These are phyloP conservation scores for Drosophila paulistorum DNA, from an alignment of 1,140 invertebrate genomes.

Conservation along the genomic window DNA sequence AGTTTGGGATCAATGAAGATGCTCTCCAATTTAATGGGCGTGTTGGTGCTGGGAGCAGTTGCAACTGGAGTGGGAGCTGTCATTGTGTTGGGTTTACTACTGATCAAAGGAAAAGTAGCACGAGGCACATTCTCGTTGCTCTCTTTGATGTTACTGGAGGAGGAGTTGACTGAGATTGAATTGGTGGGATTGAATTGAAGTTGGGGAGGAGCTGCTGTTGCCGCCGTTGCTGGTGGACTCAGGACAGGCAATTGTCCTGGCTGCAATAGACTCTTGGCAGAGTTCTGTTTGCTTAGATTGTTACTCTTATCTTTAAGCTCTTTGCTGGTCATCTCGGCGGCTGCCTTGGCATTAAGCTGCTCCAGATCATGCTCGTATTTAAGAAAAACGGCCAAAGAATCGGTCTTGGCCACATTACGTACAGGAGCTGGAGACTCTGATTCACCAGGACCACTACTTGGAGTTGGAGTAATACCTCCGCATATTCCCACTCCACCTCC, in stretches of 20 bases:
- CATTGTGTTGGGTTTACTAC: slow-evolving; percentile 39
- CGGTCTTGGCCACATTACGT: slow-evolving; percentile 72
- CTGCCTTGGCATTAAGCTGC: slow-evolving; percentile 61
- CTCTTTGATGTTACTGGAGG: slow-evolving; percentile 36
- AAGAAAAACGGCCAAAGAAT: slow-evolving; percentile 78
- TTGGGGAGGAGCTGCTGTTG: background rate
- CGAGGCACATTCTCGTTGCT: slow-evolving; percentile 47
- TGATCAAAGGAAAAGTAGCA: slow-evolving; percentile 42
- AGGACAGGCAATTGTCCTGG: slow-evolving; percentile 42
- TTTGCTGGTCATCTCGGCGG: slow-evolving; percentile 65
- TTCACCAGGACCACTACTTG: slow-evolving; percentile 8
- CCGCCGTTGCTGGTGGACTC: slow-evolving; percentile 10
- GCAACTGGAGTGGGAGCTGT: slow-evolving; percentile 20
- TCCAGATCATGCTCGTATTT: slow-evolving; percentile 82
- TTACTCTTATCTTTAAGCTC: slow-evolving; percentile 82
- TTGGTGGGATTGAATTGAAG: background rate
- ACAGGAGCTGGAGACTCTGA: slow-evolving; percentile 12
- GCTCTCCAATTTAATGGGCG: slow-evolving; percentile 62
- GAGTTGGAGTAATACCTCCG: too few species aligned
- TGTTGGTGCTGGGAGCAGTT: slow-evolving; percentile 12
- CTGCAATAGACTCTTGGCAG: slow-evolving; percentile 68
- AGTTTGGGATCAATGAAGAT: slow-evolving; percentile 80
- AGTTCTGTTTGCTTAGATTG: slow-evolving; percentile 79
- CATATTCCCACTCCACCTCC: background rate
- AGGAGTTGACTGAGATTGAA: background rate